Evolutionary conservation across 1,140 invertebrate genomes (phyloP).

Genomic region (Lucilia cuprina): DNA sequence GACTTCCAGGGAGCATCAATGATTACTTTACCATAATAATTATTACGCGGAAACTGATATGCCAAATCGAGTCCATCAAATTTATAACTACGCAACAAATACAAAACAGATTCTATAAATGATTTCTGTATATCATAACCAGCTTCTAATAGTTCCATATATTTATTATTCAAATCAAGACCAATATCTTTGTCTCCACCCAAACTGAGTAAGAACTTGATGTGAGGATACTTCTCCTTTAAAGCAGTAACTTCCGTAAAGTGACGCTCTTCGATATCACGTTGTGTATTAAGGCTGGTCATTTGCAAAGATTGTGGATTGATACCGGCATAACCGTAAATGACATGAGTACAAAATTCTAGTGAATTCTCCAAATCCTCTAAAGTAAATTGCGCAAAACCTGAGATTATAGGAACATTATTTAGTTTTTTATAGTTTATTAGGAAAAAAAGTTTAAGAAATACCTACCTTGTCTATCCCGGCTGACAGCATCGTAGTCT

Average conservation of each 20-base stretch:
- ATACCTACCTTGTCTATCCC: constrained; percentile 46
- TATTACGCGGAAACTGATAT: constrained; percentile 80
- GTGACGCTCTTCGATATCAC: constrained; percentile 73
- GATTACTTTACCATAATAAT: constrained; percentile 76
- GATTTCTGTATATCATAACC: constrained; percentile 70
- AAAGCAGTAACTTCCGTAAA: constrained; percentile 73
- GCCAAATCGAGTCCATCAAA: constrained; percentile 86
- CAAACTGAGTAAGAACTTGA: constrained; percentile 79
- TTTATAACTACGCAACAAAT: constrained; percentile 73
- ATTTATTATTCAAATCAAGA: constrained; percentile 57
- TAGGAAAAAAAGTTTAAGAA: background rate
- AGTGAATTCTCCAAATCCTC: constrained; percentile 76
- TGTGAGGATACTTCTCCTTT: constrained; percentile 73
- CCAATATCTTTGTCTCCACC: constrained; percentile 75
- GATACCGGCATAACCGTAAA: constrained; percentile 85
- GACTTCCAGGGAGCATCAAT: constrained; percentile 70
- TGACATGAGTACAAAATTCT: constrained; percentile 82
- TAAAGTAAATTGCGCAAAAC: constrained; percentile 77
- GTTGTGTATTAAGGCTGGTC: constrained; percentile 70
- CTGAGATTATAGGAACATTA: constrained; percentile 64
- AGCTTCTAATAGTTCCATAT: constrained; percentile 68
- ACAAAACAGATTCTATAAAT: constrained; percentile 76
- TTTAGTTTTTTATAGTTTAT: background rate
- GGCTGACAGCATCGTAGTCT: constrained; percentile 52
- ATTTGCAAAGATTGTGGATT: constrained; percentile 74